A percentile compares a stretch with the other conserved stretches of the same genome.
Conservation (phyloP, 1,140 invertebrate genomes). For the Phymorhynchus buccinoides region DNA sequence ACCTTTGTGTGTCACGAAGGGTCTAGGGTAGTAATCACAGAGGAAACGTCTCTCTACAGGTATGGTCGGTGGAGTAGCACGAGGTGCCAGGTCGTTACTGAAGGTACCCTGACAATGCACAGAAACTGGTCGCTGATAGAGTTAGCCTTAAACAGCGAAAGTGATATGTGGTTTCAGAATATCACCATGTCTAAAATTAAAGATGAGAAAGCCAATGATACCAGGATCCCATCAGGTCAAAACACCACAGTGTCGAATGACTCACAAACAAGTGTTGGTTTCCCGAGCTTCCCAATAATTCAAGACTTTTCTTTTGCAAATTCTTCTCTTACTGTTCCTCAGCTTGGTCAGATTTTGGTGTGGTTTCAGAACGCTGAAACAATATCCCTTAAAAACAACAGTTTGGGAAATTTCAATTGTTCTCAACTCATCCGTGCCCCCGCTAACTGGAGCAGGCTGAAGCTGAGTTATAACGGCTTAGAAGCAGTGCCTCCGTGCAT, state of each 20-base stretch:
- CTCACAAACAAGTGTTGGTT: neutral
- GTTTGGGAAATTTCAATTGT: slow-evolving; percentile 2
- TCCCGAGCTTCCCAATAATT: slow-evolving; percentile 9
- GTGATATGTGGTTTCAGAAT: slow-evolving; percentile 8
- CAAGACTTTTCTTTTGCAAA: neutral
- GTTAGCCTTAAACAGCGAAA: neutral
- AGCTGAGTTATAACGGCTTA: neutral
- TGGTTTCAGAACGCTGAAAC: slow-evolving; percentile 18
- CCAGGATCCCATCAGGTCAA: neutral
- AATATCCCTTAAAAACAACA: neutral
- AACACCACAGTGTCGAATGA: neutral
- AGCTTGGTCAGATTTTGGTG: neutral
- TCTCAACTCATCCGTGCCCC: slow-evolving; percentile 5
- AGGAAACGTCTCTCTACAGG: neutral
- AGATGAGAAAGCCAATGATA: neutral
- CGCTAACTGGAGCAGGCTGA: neutral
- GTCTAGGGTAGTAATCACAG: neutral
- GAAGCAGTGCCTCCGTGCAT: neutral
- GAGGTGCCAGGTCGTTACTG: neutral
- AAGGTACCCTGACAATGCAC: neutral
- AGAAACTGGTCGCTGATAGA: neutral
- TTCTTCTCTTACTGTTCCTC: neutral
- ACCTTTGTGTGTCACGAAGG: neutral
- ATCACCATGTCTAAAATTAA: neutral
- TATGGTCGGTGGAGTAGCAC: neutral